phyloP scores from a whole-genome alignment of 2,797 vertebrate genomes.

The Mus minutoides region DNA sequence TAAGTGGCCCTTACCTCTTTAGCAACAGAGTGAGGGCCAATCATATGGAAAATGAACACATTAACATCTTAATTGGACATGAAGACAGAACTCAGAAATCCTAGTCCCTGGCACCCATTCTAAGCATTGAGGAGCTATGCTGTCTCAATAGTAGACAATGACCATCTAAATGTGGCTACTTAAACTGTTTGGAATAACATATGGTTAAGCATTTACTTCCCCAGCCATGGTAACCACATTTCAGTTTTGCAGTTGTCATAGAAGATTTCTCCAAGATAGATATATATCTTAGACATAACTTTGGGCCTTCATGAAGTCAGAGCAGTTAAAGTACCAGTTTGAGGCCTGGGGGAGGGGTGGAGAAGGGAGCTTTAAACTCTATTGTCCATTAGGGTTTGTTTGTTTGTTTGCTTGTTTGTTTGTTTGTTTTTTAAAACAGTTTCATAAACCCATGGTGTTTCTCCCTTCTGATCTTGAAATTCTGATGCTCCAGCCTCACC shows the following conservation, averaged over 20 bases:
- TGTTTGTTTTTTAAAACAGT: background rate
- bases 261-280: background rate
- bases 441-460: background rate
- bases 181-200: constrained; percentile 20
- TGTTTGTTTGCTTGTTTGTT: background rate
- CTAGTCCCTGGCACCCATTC: background rate
- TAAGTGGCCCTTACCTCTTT: background rate
- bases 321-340: background rate
- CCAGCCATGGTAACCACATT: background rate
- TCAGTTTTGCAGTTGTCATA: background rate
- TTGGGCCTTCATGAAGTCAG: constrained; percentile 4
- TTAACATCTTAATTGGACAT: background rate
- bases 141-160: background rate
- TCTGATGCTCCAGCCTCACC: background rate
- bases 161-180: constrained; percentile 25
- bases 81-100: constrained; percentile 19
- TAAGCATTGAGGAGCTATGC: background rate
- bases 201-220: constrained; percentile 2
- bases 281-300: constrained; percentile 18
- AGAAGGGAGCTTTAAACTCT: background rate
- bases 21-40: background rate
- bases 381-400: background rate
- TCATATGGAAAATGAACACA: background rate
- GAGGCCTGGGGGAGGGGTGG: background rate
- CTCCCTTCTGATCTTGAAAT: background rate